phyloP scores from a whole-genome alignment of 2,113 vertebrate species.

The Formicarius rufipectus region DNA sequence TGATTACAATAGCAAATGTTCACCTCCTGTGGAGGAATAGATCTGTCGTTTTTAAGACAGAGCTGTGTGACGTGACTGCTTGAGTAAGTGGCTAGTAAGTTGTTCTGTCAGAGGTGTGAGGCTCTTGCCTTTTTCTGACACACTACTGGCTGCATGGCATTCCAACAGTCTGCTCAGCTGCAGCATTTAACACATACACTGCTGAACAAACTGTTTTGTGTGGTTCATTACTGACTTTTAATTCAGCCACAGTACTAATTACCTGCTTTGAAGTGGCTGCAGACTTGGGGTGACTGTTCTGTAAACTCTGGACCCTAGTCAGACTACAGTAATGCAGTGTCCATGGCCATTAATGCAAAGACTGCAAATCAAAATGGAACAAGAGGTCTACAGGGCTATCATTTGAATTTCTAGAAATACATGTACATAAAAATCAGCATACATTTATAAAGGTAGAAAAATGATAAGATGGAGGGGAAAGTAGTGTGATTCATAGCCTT shows the following conservation, averaged over 20 bases:
- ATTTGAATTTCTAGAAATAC: background rate
- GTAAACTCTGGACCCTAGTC: background rate
- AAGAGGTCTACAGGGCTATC: background rate
- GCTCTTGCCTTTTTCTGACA: background rate
- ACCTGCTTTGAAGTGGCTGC: background rate
- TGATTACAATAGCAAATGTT: background rate
- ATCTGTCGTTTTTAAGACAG: background rate
- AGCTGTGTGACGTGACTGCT: background rate
- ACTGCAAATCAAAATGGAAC: background rate
- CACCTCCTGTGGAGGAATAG: background rate
- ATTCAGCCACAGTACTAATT: background rate
- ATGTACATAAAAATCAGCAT: background rate
- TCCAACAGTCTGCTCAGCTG: background rate
- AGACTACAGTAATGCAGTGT: background rate
- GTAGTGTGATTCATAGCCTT: background rate
- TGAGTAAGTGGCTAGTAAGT: background rate
- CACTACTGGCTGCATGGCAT: background rate
- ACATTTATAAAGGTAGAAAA: background rate
- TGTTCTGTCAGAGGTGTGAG: background rate
- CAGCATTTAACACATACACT: background rate
- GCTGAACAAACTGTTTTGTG: background rate
- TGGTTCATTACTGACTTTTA: background rate
- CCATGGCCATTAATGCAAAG: background rate
- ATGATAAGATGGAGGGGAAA: background rate
- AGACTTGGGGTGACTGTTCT: background rate